Base-by-base conservation (phyloP, 2,888 invertebrate genomes). In the Drosophila emarginata region DNA sequence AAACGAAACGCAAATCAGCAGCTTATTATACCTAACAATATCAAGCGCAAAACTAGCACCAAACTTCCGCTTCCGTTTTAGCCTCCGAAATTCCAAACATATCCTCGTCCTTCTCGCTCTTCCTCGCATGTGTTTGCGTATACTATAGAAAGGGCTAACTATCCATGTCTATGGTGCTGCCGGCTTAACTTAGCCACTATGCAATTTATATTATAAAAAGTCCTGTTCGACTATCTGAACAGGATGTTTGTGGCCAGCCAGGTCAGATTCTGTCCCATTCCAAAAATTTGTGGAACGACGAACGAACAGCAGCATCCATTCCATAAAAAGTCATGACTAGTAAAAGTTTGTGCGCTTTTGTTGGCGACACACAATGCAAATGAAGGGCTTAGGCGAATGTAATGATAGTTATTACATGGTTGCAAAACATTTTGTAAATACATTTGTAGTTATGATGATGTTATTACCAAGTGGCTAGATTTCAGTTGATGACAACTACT, bases 21-120 rank as follows among this genome's bases (percentile, higher is more conserved):
- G 85, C 85, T 85, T 82, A 82, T 70, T 63, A 66, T 64, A 61
- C 65, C 72, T 71, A 75, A 72, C 76, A 69, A 82, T 88, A 87
- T 88, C 87, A 86, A 80, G 88, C 79, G 81, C 87, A 86, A 90
- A 90, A 83, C 88, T 89, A 89, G 86, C 88, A 12, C 87, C 88
- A 76, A 77, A 89, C 87, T 79, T 89, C 89, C 89, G 90, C 54
- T 90, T 85, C 90, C 89, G 89, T 81, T 79, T 18, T 45, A 21
- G 74, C 73, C 77, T 75, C 79, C 85, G 70, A 72, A 72, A 72
- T 72, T 39, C 63, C 60, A 73, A 61, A 62, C 54, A 61, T 18
- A 39, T 28, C 56, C 28, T 56, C 59, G 58, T 59, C n/a, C 58
- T n/a, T 11, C 36, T 61, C 15, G 52, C 51, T 64, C 39, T 21